Evolutionary conservation across 2,888 invertebrate genomes (phyloP), one percentile per base, ranked within the genome.

Genomic region (Drosophila siamana): DNA sequence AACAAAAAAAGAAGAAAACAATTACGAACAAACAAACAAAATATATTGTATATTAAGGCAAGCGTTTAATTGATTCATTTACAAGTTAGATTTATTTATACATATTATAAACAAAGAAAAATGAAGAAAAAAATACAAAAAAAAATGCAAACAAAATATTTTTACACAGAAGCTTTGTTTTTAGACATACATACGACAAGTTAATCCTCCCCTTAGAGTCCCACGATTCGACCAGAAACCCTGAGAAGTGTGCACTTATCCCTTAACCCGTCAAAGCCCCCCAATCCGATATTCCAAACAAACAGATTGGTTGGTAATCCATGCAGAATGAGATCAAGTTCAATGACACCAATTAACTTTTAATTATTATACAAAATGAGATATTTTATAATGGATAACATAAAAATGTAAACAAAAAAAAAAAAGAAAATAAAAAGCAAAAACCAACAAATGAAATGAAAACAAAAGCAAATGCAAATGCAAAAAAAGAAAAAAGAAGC

Each of bases 261-360:
- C 44, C 66, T 67, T 46, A 47, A n/a, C 9, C 44, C 47, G 38
- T 9, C 5, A 8, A n/a, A 41, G 30, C 8, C 15, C 26, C 40
- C 26, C 4, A 13, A 19, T 28, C 19, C 22, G 11, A 19, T 2
- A 28, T n/a, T 5, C 2, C 33, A 4, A n/a, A 36, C n/a, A 52
- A 24, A 48, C 2, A 64, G 26, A 65, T 65, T 69, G 61, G 61
- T 69, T 67, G 50, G 56, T 28, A 63, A 69, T 69, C 54, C 54
- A 43, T 60, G 54, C 69, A 69, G 66, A 54, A 70, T 38, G 54
- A 57, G 56, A 66, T 60, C 43, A 75, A 77, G 62, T 77, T 73
- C 66, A 88, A 88, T 51, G 88, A 87, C 86, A 86, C 86, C 88
- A 88, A 87, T 78, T 84, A 82, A 75, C 79, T 88, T 85, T 88